Evolutionary conservation across 2,888 invertebrate species (phyloP).

Genomic region (Orthosia gracilis): DNA sequence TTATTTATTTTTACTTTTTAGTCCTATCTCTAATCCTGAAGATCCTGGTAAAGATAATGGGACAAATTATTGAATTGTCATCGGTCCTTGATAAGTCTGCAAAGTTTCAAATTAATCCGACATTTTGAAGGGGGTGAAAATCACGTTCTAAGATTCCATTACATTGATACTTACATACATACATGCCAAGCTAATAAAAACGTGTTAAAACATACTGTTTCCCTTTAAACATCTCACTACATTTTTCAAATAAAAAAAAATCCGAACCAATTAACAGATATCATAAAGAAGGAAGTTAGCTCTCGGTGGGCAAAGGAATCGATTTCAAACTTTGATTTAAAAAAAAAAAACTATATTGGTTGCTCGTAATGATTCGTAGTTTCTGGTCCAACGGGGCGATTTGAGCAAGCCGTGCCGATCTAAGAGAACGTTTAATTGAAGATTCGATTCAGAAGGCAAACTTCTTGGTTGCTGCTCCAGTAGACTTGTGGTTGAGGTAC

Average conservation of each 20-base stretch:
- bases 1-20: too few species aligned
- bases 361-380: constrained; percentile 61
- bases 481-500: constrained; percentile 48
- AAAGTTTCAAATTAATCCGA: too few species aligned
- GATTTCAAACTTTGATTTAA: constrained; percentile 50
- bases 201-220: too few species aligned
- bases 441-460: constrained; percentile 77
- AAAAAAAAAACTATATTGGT: constrained; percentile 56
- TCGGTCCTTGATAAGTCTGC: too few species aligned
- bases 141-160: too few species aligned
- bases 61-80: too few species aligned
- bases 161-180: too few species aligned
- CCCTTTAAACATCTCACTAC: constrained; percentile 8
- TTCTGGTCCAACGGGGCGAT: constrained; percentile 38
- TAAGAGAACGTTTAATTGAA: constrained; percentile 75
- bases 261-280: constrained; percentile 52
- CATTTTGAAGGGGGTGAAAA: too few species aligned
- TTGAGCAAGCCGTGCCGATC: constrained; percentile 42
- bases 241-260: constrained; percentile 19
- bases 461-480: constrained; percentile 63
- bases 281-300: constrained; percentile 37
- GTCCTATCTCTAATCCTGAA: too few species aligned
- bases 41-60: too few species aligned
- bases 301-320: constrained; percentile 51
- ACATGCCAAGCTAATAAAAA: too few species aligned